phyloP scores from a whole-genome alignment of 2,888 invertebrate genomes.

The Agrypnus murinus region DNA sequence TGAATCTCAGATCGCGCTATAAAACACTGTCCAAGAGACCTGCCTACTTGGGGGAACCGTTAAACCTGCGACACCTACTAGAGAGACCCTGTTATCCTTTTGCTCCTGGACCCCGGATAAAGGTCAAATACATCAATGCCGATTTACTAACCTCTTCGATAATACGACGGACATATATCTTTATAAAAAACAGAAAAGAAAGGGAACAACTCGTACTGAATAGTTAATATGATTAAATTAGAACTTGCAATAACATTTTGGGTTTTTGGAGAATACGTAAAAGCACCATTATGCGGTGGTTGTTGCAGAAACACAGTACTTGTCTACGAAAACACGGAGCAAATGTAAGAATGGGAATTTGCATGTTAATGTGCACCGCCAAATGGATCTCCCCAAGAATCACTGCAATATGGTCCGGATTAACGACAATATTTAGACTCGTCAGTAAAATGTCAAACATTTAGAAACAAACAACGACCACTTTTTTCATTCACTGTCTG shows the following conservation, averaged over 20 bases:
- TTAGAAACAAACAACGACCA: too few relatives aligned
- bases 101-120: slow-evolving; percentile 50
- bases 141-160: slow-evolving; percentile 24
- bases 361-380: slow-evolving; percentile 69
- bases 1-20: slow-evolving; percentile 63
- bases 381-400: slow-evolving; percentile 65
- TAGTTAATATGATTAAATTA: slow-evolving; percentile 43
- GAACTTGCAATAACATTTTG: slow-evolving; percentile 36
- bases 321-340: slow-evolving; percentile 69
- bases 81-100: slow-evolving; percentile 51
- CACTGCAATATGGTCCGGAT: slow-evolving; percentile 64
- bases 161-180: neutral
- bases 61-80: slow-evolving; percentile 52
- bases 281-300: slow-evolving; percentile 63
- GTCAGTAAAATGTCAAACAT: too few relatives aligned
- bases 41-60: slow-evolving; percentile 55
- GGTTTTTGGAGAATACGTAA: slow-evolving; percentile 57
- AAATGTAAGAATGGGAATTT: slow-evolving; percentile 71
- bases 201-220: neutral
- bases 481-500: too few relatives aligned
- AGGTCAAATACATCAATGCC: slow-evolving; percentile 54
- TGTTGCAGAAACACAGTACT: slow-evolving; percentile 65
- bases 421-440: slow-evolving; percentile 41
- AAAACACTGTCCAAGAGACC: slow-evolving; percentile 62
- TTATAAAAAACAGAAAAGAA: slow-evolving; percentile 5